phyloP scores from a whole-genome alignment of 2,888 invertebrate genomes.

The Nemurella pictetii region DNA sequence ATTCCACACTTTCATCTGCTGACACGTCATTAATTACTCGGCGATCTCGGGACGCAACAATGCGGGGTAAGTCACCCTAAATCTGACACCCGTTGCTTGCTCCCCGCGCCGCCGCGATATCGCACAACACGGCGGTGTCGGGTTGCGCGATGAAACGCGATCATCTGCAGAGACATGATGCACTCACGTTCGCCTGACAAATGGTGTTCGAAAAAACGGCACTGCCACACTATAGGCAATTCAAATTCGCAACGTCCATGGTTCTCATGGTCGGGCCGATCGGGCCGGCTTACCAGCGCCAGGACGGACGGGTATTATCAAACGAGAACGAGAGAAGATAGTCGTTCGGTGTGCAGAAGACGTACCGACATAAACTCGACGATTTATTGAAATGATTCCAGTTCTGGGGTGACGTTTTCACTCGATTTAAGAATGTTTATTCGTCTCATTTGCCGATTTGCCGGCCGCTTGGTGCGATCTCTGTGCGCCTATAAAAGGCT shows the following conservation, averaged over 20 bases:
- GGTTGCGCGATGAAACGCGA: not conserved
- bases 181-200: not conserved
- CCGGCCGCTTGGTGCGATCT: not conserved
- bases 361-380: not conserved
- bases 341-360: too few species aligned
- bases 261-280: too few species aligned
- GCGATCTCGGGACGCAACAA: not conserved
- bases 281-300: too few species aligned
- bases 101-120: not conserved
- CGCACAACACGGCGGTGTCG: not conserved
- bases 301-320: too few species aligned
- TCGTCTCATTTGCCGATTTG: not conserved
- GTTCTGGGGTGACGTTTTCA: not conserved
- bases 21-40: constrained; percentile 29
- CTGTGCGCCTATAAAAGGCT: not conserved
- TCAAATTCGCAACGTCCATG: too few species aligned
- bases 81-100: not conserved
- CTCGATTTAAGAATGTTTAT: not conserved
- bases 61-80: not conserved
- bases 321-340: too few species aligned
- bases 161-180: not conserved
- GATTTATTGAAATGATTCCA: not conserved
- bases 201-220: not conserved
- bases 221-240: not conserved
- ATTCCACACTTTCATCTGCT: constrained; percentile 5